These are phyloP conservation scores for Tuberolachnus salignus DNA, from an alignment of 2,888 invertebrate genomes.

Conservation along the genomic window DNA sequence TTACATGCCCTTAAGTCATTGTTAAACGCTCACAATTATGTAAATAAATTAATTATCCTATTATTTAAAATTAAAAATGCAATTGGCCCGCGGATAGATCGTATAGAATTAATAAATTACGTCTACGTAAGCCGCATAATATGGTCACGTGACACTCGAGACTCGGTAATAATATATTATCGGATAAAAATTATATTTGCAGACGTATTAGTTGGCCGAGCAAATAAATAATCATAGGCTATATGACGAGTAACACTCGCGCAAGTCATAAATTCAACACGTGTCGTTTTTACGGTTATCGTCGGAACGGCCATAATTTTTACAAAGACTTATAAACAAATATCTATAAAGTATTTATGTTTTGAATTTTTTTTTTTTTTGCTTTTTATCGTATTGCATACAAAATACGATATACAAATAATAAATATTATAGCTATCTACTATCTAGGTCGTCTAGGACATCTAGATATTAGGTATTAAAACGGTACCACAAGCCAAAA, in stretches of 20 bases:
- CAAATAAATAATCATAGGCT: conserved; percentile 20
- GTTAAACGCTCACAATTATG: too few relatives aligned
- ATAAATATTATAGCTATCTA: too few relatives aligned
- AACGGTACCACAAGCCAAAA: too few relatives aligned
- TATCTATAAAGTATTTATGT: too few relatives aligned
- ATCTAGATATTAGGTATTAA: too few relatives aligned
- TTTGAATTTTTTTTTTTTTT: too few relatives aligned
- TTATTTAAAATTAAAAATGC: too few relatives aligned
- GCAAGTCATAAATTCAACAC: conserved; percentile 38
- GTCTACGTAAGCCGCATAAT: neutral
- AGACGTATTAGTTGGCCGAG: conserved; percentile 23
- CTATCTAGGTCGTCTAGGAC: too few relatives aligned
- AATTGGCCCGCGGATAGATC: neutral
- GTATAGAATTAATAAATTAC: conserved; percentile 11
- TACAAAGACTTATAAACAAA: conserved; percentile 5
- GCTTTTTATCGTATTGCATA: too few relatives aligned
- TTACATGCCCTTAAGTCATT: too few relatives aligned
- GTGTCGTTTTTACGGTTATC: conserved; percentile 20
- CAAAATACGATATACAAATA: too few relatives aligned
- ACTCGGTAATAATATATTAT: neutral
- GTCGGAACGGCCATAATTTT: neutral
- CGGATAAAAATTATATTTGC: conserved; percentile 23
- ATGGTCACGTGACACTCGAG: conserved; percentile 25
- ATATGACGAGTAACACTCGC: conserved; percentile 13
- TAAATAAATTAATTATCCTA: too few relatives aligned